Evolutionary conservation across 2,113 vertebrate species (phyloP), one percentile per base, ranked within the genome.

Genomic region (Daubentonia madagascariensis): DNA sequence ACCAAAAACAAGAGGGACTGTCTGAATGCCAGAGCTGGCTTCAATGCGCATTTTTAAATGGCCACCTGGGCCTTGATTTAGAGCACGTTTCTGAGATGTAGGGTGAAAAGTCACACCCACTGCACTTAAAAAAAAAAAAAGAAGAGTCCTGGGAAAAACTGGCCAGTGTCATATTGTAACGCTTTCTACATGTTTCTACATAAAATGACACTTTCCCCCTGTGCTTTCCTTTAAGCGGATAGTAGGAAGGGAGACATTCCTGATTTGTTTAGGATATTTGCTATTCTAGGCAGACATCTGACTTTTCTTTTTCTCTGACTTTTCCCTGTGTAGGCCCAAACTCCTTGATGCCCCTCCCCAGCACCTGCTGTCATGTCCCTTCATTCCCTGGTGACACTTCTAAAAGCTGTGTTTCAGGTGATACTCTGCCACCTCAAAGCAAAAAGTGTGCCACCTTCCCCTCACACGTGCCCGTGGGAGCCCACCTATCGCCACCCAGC

Each of bases 391-490:
- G 22, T 1, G 6, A 92, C 22, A 32, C 13, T 61, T 45, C 8
- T 11, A 52, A 61, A 61, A 70, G n/a, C 63, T 68, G 16, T 68
- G 20, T 61, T 73, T n/a, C 40, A 43, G 54, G 20, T n/a, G 52
- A 54, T 4, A 2, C 45, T 63, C 20, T 73, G 63, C 50, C 10
- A 65, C 37, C n/a, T 65, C n/a, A 67, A 37, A 54, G 25, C 48
- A 63, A 23, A 79, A 32, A 11, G 7, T 12, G 22, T 5, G 6
- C 9, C 32, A 22, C 3, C 35, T 32, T 75, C 59, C 43, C 30
- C 59, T 37, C 2, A 35, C 30, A n/a, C 32, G 4, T 14, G 30
- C 37, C 18, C 57, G 0, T 5, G 22, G 10, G 6, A 20, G 2
- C 30, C 52, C 35, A 35, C n/a, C n/a, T 30, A 5, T 30, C 50